Percentiles rank a stretch among this genome's conserved stretches.
phyloP scores from a whole-genome alignment of 2,888 invertebrate species.

The Cabera pusaria region DNA sequence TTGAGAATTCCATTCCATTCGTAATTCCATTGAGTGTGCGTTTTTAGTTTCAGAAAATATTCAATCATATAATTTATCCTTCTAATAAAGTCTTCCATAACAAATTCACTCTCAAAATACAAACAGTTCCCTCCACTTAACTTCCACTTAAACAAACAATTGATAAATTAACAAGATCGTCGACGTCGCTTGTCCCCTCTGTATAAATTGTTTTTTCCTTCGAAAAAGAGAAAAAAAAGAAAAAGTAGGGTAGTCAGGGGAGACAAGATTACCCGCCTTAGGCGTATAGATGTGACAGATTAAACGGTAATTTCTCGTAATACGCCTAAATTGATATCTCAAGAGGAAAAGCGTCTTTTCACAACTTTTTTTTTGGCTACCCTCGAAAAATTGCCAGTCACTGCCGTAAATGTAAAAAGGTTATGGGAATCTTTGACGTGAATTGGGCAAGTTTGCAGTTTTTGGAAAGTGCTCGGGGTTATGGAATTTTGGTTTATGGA shows the following conservation, averaged over 20 bases:
- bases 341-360: constrained; percentile 57
- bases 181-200: constrained; percentile 51
- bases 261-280: constrained; percentile 64
- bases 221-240: constrained; percentile 49
- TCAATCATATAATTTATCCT: too few relatives aligned
- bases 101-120: constrained; percentile 8
- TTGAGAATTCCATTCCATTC: too few relatives aligned
- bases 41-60: too few relatives aligned
- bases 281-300: constrained; percentile 79
- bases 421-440: constrained; percentile 47
- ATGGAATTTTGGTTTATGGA: constrained; percentile 17
- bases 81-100: too few relatives aligned
- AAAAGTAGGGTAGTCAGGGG: too few relatives aligned
- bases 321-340: constrained; percentile 78
- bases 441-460: constrained; percentile 40
- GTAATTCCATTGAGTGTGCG: too few relatives aligned
- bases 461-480: constrained; percentile 6
- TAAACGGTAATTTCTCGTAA: constrained; percentile 68
- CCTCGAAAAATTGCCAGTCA: constrained; percentile 65
- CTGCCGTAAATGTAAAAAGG: constrained; percentile 45
- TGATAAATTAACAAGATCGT: constrained; percentile 74
- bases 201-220: constrained; percentile 42
- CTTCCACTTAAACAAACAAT: constrained; percentile 62
- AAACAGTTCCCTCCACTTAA: constrained; percentile 42
- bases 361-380: constrained; percentile 39